Evolutionary conservation across 2,113 vertebrate species (phyloP), one percentile per base, ranked within the genome.

Genomic region (Rhea americana): DNA sequence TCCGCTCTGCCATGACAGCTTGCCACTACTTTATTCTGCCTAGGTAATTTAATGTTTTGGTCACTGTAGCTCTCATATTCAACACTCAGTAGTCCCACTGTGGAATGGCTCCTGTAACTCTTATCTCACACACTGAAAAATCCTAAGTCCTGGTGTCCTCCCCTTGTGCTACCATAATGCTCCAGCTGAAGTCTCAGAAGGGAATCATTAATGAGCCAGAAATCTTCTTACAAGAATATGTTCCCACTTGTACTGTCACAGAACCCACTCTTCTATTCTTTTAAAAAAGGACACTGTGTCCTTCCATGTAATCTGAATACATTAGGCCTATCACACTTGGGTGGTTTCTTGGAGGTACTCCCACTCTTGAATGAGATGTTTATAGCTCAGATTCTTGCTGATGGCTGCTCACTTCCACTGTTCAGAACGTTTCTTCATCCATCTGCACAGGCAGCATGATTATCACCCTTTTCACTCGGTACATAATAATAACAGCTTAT

Each of bases 401-500:
- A 43, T 81, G 58, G 37, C 77, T 90, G 77, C 53, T 88, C 41
- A n/a, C 53, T 84, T 85, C 45, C n/a, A 72, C 37, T n/a, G 13
- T 62, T 79, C 1, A 1, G 68, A 88, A 47, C 43, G 75, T 81
- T 74, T 37, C 39, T 86, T 68, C 73, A 81, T n/a, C 76, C 65
- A 45, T 20, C 32, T 51, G n/a, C 67, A 43, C 41, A 85, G 28
- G 68, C 72, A 81, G 56, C 24, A 28, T 24, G 32, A 80, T 47
- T 67, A 80, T 66, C 59, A 56, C 21, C 25, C 30, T 84, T 77
- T 84, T 81, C 0, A 1, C 55, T 87, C 59, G 41, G 21, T 51
- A 47, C 67, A 26, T 50, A 79, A 55, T 47, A 85, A 56, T 32
- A 89, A 82, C 51, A 83, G 61, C 62, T 91, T 94, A 93, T 91